phyloP scores from a whole-genome alignment of 2,888 invertebrate species.

The Epinotia ramella region DNA sequence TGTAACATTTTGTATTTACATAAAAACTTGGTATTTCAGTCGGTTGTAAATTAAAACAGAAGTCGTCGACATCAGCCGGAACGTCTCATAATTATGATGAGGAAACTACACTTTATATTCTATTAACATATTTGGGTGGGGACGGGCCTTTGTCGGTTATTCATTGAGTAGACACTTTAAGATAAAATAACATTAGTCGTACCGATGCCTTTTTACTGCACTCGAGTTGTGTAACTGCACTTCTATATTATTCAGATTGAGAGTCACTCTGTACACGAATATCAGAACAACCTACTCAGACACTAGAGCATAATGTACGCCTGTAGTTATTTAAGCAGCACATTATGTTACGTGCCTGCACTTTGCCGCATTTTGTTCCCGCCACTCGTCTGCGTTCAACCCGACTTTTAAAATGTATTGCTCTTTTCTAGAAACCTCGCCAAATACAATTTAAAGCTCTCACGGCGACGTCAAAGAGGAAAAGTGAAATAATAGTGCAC shows the following conservation, averaged over 20 bases:
- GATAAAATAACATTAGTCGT: no score
- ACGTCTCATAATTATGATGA: no score
- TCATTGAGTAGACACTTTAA: no score
- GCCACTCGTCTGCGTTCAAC: constrained; percentile 17
- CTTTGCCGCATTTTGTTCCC: constrained; percentile 19
- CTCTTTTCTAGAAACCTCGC: constrained; percentile 24
- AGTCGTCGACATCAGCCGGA: no score
- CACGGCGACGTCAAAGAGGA: constrained; percentile 5
- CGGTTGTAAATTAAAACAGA: no score
- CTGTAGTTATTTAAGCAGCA: constrained; percentile 24
- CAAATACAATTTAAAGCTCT: constrained; percentile 19
- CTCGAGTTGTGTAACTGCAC: not conserved
- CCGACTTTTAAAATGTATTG: constrained; percentile 34
- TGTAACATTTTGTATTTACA: no score
- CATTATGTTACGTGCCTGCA: constrained; percentile 25
- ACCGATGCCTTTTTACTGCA: no score
- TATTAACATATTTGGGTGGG: no score
- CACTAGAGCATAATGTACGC: constrained; percentile 15
- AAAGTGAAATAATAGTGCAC: not conserved
- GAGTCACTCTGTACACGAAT: not conserved
- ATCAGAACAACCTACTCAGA: constrained; percentile 13
- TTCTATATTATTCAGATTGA: constrained; percentile 12
- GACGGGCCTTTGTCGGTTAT: no score
- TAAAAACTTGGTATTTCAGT: no score
- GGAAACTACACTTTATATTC: no score